These are phyloP conservation scores for Patella caerulea DNA, from an alignment of 2,888 invertebrate genomes.

Conservation along the genomic window DNA sequence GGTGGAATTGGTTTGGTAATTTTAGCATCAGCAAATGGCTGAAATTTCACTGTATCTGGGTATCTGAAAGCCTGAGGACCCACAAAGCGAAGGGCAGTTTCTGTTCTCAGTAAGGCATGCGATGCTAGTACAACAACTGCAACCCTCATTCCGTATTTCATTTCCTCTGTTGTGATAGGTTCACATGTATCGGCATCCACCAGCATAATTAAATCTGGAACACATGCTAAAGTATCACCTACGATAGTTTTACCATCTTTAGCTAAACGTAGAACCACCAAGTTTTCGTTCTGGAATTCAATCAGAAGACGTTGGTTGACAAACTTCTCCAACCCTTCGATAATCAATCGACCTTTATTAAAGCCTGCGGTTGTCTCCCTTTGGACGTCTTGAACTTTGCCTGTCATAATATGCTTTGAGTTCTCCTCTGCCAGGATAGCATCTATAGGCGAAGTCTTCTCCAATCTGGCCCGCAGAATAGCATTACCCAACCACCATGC, in stretches of 20 bases:
- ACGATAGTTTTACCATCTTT: slow-evolving; percentile 12
- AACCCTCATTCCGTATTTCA: slow-evolving; percentile 63
- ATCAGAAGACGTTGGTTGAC: slow-evolving; percentile 39
- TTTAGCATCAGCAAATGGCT: slow-evolving; percentile 35
- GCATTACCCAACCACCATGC: slow-evolving; percentile 63
- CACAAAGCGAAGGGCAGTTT: slow-evolving; percentile 52
- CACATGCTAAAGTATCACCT: slow-evolving; percentile 46
- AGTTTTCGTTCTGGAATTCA: slow-evolving; percentile 68
- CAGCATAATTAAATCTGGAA: slow-evolving; percentile 63
- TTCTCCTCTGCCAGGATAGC: slow-evolving; percentile 48
- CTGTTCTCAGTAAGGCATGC: slow-evolving; percentile 45
- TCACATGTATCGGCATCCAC: slow-evolving; percentile 62
- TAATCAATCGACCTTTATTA: slow-evolving; percentile 50
- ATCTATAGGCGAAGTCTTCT: slow-evolving; percentile 51
- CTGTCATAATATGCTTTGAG: slow-evolving; percentile 49
- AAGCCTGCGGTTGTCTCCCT: slow-evolving; percentile 59
- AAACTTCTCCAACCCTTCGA: slow-evolving; percentile 40
- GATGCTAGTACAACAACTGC: slow-evolving; percentile 56
- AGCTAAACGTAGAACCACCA: slow-evolving; percentile 45
- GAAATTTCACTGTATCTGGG: slow-evolving; percentile 38
- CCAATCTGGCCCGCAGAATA: slow-evolving; percentile 50
- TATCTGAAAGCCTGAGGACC: slow-evolving; percentile 63
- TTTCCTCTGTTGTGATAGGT: slow-evolving; percentile 61
- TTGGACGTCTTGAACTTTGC: slow-evolving; percentile 58
- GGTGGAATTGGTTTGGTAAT: slow-evolving; percentile 35